Conservation (phyloP, 2,888 invertebrate species). For the Eupithecia subfuscata region DNA sequence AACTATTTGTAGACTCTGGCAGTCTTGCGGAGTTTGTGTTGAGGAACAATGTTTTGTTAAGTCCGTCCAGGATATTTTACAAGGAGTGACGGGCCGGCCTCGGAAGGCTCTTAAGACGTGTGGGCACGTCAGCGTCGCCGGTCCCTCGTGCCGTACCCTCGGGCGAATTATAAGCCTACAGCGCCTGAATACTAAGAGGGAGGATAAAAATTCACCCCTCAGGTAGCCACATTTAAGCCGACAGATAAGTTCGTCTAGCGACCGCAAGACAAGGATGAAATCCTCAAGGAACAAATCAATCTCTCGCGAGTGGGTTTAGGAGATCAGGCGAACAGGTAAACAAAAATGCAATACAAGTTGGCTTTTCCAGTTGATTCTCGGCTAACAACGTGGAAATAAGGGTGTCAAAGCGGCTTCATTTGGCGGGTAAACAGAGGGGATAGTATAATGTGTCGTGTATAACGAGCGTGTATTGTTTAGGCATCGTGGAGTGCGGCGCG, state of each 20-base stretch:
- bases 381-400: slow-evolving; percentile 67
- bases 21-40: slow-evolving; percentile 36
- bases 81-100: slow-evolving; percentile 58
- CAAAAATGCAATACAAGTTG: slow-evolving; percentile 62
- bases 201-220: slow-evolving; percentile 76
- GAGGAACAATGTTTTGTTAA: slow-evolving; percentile 39
- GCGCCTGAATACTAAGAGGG: slow-evolving; percentile 75
- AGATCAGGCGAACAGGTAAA: slow-evolving; percentile 70
- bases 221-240: slow-evolving; percentile 76
- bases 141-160: slow-evolving; percentile 68
- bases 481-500: slow-evolving; percentile 48
- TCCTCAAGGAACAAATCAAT: slow-evolving; percentile 74
- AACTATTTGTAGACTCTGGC: slow-evolving; percentile 14
- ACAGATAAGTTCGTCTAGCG: slow-evolving; percentile 69
- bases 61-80: slow-evolving; percentile 58
- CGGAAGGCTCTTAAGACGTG: slow-evolving; percentile 60
- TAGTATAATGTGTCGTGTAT: slow-evolving; percentile 45
- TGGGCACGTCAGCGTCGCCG: slow-evolving; percentile 60
- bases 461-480: slow-evolving; percentile 44
- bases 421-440: slow-evolving; percentile 42
- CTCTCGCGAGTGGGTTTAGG: slow-evolving; percentile 62
- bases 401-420: slow-evolving; percentile 50
- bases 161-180: slow-evolving; percentile 76
- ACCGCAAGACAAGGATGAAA: slow-evolving; percentile 65
- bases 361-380: slow-evolving; percentile 66